These are phyloP conservation scores for Enteromius thamalakanensis DNA, from an alignment of 2,797 vertebrate genomes.

Conservation along the genomic window DNA sequence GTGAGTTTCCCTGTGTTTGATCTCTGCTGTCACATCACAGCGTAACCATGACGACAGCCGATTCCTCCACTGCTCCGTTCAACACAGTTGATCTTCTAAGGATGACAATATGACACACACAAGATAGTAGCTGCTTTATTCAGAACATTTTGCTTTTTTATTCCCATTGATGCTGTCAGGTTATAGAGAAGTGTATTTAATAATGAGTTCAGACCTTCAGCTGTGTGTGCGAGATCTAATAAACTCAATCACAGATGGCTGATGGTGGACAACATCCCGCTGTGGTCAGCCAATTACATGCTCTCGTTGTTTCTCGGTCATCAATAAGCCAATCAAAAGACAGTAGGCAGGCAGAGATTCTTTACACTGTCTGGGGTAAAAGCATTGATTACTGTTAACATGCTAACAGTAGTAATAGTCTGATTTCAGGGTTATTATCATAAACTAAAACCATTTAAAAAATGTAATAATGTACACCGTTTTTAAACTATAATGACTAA, in stretches of 20 bases:
- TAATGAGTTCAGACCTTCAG: not conserved
- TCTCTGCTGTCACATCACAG: not conserved
- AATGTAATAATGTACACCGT: too few relatives aligned
- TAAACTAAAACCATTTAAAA: not conserved
- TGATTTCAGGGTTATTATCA: not conserved
- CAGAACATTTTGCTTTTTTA: not conserved
- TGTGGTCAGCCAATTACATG: constrained; percentile 14
- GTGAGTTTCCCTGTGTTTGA: constrained; percentile 15
- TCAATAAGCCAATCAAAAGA: constrained; percentile 33
- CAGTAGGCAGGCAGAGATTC: not conserved
- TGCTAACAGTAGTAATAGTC: not conserved
- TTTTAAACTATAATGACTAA: not conserved
- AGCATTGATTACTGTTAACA: constrained; percentile 33
- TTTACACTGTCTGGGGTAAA: constrained; percentile 3
- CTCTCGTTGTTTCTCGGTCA: not conserved
- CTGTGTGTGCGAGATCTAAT: constrained; percentile 1
- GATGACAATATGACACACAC: not conserved
- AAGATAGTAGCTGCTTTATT: not conserved
- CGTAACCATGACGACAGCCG: constrained; percentile 17
- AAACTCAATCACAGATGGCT: constrained; percentile 2
- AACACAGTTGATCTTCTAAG: constrained; percentile 10
- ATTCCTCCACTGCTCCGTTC: not conserved
- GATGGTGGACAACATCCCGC: constrained; percentile 19
- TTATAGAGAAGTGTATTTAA: not conserved
- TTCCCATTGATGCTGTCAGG: not conserved